Evolutionary conservation across 2,888 invertebrate genomes (phyloP).

Genomic region (Anthophora plumipes): DNA sequence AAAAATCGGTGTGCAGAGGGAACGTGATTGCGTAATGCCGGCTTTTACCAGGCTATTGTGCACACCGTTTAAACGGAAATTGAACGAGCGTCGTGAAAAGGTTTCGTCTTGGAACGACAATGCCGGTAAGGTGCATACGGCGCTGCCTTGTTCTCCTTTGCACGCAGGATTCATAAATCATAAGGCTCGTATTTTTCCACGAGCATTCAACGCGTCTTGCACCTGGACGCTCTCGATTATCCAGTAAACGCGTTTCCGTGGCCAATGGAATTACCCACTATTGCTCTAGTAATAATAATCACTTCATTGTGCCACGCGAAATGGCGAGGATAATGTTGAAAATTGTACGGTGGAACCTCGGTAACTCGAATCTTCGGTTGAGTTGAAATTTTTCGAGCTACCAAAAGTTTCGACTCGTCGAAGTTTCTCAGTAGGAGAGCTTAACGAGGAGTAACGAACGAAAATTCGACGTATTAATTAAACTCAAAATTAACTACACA

Average conservation of each 20-base stretch:
- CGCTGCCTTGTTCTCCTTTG: constrained; percentile 1
- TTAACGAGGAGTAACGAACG: no score
- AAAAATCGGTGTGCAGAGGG: neutral
- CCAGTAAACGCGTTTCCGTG: constrained; percentile 8
- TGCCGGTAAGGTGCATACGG: neutral
- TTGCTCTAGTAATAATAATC: no score
- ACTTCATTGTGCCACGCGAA: no score
- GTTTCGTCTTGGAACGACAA: constrained; percentile 32
- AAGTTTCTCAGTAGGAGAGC: no score
- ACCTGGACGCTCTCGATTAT: constrained; percentile 21
- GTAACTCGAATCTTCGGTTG: no score
- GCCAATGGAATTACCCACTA: neutral
- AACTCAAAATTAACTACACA: no score
- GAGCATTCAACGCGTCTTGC: neutral
- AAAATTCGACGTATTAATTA: no score
- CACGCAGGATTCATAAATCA: constrained; percentile 33
- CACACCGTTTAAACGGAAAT: constrained; percentile 36
- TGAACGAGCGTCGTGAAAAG: constrained; percentile 31
- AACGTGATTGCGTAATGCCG: constrained; percentile 16
- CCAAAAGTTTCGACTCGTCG: no score
- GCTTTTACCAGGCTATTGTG: constrained; percentile 34
- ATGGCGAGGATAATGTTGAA: no score
- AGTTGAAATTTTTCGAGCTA: no score
- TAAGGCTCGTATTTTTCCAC: constrained; percentile 1
- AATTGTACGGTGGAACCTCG: no score